phyloP scores from a whole-genome alignment of 2,113 vertebrate genomes.

The Gracilinanus agilis region DNA sequence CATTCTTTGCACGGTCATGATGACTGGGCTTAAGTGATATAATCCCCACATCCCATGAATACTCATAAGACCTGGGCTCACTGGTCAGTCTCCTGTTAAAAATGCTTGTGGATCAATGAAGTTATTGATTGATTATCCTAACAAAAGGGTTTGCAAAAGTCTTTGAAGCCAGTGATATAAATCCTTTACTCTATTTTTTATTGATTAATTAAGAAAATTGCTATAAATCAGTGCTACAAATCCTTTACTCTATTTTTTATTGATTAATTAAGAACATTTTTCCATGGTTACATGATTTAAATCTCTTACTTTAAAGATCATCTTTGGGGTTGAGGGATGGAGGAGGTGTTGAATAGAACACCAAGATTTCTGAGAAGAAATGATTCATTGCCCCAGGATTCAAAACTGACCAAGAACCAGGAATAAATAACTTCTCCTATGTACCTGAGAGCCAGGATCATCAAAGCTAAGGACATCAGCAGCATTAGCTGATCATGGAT shows the following conservation, averaged over 20 bases:
- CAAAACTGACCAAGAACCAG: background rate
- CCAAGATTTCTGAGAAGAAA: background rate
- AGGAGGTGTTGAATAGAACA: background rate
- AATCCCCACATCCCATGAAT: background rate
- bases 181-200: background rate
- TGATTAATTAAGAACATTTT: no score
- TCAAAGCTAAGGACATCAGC: background rate
- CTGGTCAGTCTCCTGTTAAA: background rate
- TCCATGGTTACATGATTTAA: no score
- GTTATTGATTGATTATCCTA: background rate
- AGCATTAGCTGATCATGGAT: background rate
- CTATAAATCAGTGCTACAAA: no score
- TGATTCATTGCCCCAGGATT: background rate
- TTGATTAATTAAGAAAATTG: no score
- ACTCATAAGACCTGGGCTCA: background rate
- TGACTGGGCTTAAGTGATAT: background rate
- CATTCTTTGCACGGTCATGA: background rate
- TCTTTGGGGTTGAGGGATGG: background rate
- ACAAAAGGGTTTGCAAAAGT: background rate
- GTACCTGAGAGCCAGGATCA: rapidly evolving
- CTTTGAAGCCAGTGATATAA: background rate
- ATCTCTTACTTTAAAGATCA: background rate
- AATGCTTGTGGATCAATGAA: background rate
- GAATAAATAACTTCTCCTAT: background rate
- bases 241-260: no score